These are phyloP conservation scores for Teleiodes luculella DNA, from an alignment of 2,888 invertebrate genomes.

Conservation along the genomic window DNA sequence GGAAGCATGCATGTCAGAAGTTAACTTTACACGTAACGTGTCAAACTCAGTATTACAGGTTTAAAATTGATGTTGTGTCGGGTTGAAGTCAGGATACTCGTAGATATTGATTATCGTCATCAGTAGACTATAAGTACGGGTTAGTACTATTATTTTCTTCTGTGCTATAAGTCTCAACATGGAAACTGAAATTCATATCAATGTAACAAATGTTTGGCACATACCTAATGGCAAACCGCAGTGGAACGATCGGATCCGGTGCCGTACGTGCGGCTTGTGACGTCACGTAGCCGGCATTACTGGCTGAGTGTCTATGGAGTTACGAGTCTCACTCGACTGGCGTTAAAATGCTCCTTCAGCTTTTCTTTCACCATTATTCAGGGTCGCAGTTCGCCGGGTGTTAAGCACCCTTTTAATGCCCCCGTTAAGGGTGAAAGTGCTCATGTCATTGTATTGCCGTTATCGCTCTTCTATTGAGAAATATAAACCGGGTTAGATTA, in stretches of 20 bases:
- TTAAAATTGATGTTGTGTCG: too few species aligned
- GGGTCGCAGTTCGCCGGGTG: slow-evolving; percentile 53
- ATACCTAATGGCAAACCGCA: slow-evolving; percentile 28
- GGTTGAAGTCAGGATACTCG: too few species aligned
- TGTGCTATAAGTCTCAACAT: not conserved
- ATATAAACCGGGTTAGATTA: slow-evolving; percentile 20
- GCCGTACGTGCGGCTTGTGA: slow-evolving; percentile 35
- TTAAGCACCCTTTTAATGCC: slow-evolving; percentile 57
- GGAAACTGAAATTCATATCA: slow-evolving; percentile 3
- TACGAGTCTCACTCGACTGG: slow-evolving; percentile 54
- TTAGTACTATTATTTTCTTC: too few species aligned
- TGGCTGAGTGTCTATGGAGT: slow-evolving; percentile 55
- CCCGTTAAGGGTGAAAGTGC: slow-evolving; percentile 50
- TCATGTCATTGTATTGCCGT: slow-evolving; percentile 51
- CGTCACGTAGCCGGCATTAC: slow-evolving; percentile 55
- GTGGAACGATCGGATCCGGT: slow-evolving; percentile 37
- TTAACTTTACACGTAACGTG: too few species aligned
- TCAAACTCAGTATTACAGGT: too few species aligned
- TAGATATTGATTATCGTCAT: too few species aligned
- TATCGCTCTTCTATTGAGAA: slow-evolving; percentile 36
- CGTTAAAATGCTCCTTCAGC: slow-evolving; percentile 55
- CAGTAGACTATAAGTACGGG: too few species aligned
- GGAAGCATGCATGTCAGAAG: too few species aligned
- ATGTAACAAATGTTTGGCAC: slow-evolving; percentile 31
- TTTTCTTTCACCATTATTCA: slow-evolving; percentile 63